These are phyloP conservation scores for Harmothoe impar DNA, from an alignment of 2,888 invertebrate genomes.

Conservation along the genomic window DNA sequence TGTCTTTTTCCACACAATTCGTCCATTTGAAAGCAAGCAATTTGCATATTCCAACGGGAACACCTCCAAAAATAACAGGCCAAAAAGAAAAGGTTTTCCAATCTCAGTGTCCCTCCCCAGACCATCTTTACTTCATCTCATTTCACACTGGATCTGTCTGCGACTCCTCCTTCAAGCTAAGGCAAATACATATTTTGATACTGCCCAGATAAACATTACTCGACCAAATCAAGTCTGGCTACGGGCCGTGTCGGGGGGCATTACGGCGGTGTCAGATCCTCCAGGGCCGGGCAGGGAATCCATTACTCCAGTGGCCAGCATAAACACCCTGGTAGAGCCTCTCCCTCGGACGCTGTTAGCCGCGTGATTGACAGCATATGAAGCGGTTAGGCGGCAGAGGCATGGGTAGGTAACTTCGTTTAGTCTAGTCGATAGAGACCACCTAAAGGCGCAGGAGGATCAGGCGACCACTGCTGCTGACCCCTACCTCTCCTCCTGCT, in stretches of 20 bases:
- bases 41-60: no score
- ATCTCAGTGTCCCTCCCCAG: no score
- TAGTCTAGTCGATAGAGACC: background rate
- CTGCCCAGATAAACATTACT: conserved; percentile 39
- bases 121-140: background rate
- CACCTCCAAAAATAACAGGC: no score
- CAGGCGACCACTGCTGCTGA: background rate
- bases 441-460: conserved; percentile 18
- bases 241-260: conserved; percentile 14
- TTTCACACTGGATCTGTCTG: background rate
- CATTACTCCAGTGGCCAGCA: conserved; percentile 31
- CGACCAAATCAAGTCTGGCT: conserved; percentile 33
- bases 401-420: conserved; percentile 9
- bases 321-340: conserved; percentile 12
- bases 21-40: no score
- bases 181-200: conserved; percentile 42
- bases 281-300: background rate
- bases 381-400: background rate
- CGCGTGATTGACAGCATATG: conserved; percentile 35
- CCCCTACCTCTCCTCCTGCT: background rate
- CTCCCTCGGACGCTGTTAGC: conserved; percentile 24
- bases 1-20: no score
- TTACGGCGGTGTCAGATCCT: conserved; percentile 14
- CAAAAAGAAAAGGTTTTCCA: no score
- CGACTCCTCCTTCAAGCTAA: background rate